Base-by-base conservation (phyloP, 2,113 vertebrate species). In the Athene cunicularia region DNA sequence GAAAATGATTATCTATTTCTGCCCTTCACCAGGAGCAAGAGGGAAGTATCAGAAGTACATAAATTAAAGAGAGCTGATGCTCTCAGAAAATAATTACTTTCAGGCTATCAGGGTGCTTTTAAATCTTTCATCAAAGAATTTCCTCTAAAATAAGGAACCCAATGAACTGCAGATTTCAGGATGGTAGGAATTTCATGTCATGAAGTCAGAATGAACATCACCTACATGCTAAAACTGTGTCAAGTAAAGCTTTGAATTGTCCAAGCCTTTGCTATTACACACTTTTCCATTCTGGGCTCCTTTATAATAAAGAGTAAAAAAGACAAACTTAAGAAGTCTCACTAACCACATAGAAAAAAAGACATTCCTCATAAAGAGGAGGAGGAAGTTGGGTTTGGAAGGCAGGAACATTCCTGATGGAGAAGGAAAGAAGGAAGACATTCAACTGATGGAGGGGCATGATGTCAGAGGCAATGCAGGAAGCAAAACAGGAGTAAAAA, bases 1-100 rank as follows among this genome's bases (percentile, higher is more conserved):
- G 79, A 95, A 97, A 94, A 82, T 83, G 1, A 58, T 92, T 96
- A n/a, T 96, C 76, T 97, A 94, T 93, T 94, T 93, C 88, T 97
- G 64, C 85, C 89, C 80, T 80, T 96, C 80, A 85, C n/a, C 85
- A 92, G 12, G 58, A 91, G 20, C 32, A 91, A 2, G 10, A 94
- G 28, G 56, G 88, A 95, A 94, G 19, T 37, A 94, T 49, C 72
- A 94, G 82, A 96, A 90, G 71, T 47, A 80, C 12, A 11, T 66
- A 75, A 83, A 9, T 79, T 95, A 93, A 86, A 93, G 39, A 74
- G 47, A 94, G 12, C 41, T 93, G 20, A 74, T 85, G 26, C 7
- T 76, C 50, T 22, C 76, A 86, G 62, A 67, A 93, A 85, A 35
- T 47, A 87, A 77, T 60, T 92, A 21, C 28, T 90, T 94, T 94